These are phyloP conservation scores for Premnoplex brunnescens DNA, from an alignment of 2,797 vertebrate species.

Conservation along the genomic window DNA sequence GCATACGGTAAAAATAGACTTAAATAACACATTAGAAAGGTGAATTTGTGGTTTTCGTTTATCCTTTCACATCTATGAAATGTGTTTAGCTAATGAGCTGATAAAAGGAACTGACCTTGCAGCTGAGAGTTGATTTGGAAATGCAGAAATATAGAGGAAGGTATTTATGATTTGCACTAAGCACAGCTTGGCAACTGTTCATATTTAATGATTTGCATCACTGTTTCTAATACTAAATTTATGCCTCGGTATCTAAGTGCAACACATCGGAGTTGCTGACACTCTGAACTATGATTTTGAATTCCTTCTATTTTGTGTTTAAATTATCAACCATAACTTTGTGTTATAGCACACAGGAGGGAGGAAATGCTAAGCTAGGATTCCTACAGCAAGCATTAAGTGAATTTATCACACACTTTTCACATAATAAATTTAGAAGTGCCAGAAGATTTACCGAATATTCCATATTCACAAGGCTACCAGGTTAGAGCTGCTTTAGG, in stretches of 20 bases:
- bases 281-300: not conserved
- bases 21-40: not conserved
- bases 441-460: not conserved
- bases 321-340: conserved; percentile 41
- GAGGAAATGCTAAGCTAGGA: not conserved
- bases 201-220: not conserved
- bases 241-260: not conserved
- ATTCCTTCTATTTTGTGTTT: conserved; percentile 17
- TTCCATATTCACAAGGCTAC: not conserved
- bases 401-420: not conserved
- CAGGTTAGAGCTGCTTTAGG: not conserved
- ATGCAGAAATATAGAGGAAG: not conserved
- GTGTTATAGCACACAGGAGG: not conserved
- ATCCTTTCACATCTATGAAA: not conserved
- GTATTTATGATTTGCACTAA: not conserved
- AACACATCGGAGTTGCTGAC: not conserved
- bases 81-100: not conserved
- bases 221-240: conserved; percentile 21
- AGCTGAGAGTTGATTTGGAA: not conserved
- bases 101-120: not conserved
- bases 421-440: not conserved
- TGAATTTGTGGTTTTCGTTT: not conserved
- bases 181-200: not conserved
- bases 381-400: conserved; percentile 16
- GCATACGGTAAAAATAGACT: not conserved